phyloP scores from a whole-genome alignment of 2,797 vertebrate genomes.

The Morus bassanus region DNA sequence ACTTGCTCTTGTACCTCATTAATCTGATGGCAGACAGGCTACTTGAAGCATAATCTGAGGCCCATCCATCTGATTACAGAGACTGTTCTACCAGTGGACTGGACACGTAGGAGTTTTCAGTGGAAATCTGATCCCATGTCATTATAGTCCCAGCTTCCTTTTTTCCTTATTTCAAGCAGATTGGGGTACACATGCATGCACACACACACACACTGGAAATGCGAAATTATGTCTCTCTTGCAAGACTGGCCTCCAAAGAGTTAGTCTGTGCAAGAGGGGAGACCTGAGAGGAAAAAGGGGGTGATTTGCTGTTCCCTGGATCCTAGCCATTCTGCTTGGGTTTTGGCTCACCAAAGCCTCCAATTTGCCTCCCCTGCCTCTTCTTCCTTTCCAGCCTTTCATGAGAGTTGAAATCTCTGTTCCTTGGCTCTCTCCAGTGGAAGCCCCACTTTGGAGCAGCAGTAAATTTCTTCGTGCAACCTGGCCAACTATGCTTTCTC shows the following conservation, averaged over 20 bases:
- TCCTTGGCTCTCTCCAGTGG: not conserved
- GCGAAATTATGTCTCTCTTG: not conserved
- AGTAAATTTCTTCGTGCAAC: not conserved
- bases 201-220: not conserved
- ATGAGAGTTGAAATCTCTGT: not conserved
- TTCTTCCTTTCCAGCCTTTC: not conserved
- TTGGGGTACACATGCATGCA: too few species aligned
- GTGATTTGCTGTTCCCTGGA: not conserved
- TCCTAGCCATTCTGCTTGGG: not conserved
- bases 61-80: not conserved
- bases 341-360: not conserved
- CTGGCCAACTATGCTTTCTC: not conserved
- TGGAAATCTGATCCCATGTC: not conserved
- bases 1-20: not conserved
- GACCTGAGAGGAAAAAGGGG: not conserved
- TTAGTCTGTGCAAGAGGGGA: not conserved
- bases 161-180: not conserved
- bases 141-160: not conserved
- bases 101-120: not conserved
- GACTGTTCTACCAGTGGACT: not conserved
- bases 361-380: not conserved
- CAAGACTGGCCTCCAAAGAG: not conserved
- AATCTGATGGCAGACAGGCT: not conserved
- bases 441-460: not conserved
- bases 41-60: not conserved